These are phyloP conservation scores for Tinea semifulvella DNA, from an alignment of 2,888 invertebrate species.

Conservation along the genomic window DNA sequence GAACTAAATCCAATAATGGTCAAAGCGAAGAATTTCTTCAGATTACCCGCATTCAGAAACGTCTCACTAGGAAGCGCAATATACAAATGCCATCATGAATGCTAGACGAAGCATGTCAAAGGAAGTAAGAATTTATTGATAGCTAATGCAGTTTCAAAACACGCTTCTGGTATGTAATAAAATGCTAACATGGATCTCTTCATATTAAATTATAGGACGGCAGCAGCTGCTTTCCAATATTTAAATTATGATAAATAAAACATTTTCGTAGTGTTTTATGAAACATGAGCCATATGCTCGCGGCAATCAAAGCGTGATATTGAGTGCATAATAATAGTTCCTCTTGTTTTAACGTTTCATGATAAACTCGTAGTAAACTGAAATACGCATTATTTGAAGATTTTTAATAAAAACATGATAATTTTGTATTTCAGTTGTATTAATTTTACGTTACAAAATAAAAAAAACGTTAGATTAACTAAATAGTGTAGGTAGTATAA, in stretches of 20 bases:
- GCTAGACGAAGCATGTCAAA: conserved; percentile 15
- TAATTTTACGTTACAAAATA: no score
- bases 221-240: neutral
- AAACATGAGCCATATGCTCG: neutral
- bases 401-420: no score
- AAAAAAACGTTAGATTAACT: no score
- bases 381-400: no score
- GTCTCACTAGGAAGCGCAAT: conserved; percentile 22
- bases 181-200: neutral
- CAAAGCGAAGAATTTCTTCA: neutral
- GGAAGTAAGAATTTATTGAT: conserved; percentile 3
- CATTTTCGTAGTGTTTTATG: neutral
- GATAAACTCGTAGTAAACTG: no score
- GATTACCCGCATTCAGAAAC: conserved; percentile 1
- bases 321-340: no score
- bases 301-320: neutral
- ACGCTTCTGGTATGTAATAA: neutral
- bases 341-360: no score
- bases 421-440: no score
- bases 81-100: conserved; percentile 33
- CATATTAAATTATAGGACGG: neutral
- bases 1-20: conserved; percentile 4
- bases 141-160: neutral
- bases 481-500: no score
- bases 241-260: conserved; percentile 2